These are phyloP conservation scores for Okapia johnstoni DNA, from an alignment of 2,113 vertebrate species.

Conservation along the genomic window DNA sequence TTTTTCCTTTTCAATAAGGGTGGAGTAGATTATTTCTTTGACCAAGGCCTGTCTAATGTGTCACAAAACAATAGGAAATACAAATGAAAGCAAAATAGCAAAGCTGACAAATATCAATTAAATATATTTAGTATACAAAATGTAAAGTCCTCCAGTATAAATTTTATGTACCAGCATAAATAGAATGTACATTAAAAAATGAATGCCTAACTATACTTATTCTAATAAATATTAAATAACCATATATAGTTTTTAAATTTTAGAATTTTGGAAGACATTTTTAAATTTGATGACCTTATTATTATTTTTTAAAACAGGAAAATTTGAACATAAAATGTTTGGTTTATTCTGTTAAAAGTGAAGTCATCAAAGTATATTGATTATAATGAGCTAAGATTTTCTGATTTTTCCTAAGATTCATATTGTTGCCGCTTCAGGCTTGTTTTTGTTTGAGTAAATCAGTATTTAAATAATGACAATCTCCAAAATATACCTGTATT, in stretches of 20 bases:
- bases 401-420: not conserved
- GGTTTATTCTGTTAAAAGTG: constrained; percentile 11
- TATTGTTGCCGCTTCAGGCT: not conserved
- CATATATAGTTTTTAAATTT: not conserved
- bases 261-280: not conserved
- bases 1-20: not conserved
- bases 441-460: constrained; percentile 1
- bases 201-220: not conserved
- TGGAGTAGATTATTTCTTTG: not conserved
- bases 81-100: constrained; percentile 28
- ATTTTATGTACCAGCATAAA: not conserved
- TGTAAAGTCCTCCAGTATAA: not conserved
- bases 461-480: not conserved
- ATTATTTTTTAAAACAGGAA: not conserved
- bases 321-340: not conserved
- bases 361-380: not conserved
- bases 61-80: not conserved
- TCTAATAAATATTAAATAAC: not conserved
- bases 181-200: not conserved
- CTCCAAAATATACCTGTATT: not conserved
- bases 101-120: not conserved
- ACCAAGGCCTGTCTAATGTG: not conserved
- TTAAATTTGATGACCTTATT: not conserved
- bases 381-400: not conserved
- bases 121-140: not conserved